Percentiles rank a stretch among this genome's conserved stretches.
Conservation (phyloP, 2,888 invertebrate genomes). For the Ischnus inquisitorius region DNA sequence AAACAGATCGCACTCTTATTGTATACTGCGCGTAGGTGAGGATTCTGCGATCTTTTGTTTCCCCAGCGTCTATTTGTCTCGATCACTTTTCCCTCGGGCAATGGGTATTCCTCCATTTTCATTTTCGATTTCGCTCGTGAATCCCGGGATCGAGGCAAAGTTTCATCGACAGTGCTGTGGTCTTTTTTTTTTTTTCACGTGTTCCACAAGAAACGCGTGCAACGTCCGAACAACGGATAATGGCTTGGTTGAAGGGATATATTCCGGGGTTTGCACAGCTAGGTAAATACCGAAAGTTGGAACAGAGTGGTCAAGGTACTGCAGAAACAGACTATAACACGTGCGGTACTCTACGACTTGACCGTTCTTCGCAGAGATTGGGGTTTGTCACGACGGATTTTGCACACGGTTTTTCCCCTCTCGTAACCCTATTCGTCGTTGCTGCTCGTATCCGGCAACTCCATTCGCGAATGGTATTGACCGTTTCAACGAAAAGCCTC, state of each 20-base stretch:
- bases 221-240: slow-evolving; percentile 35
- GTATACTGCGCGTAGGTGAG: no score
- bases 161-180: background rate
- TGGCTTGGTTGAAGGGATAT: slow-evolving; percentile 6
- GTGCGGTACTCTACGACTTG: background rate
- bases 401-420: background rate
- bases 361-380: background rate
- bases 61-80: background rate
- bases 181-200: slow-evolving; percentile 1
- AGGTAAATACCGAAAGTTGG: slow-evolving; percentile 21
- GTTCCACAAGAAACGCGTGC: slow-evolving; percentile 16
- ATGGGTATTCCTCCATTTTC: background rate
- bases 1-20: no score
- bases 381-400: background rate
- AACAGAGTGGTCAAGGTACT: background rate
- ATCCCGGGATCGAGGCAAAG: background rate
- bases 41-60: no score
- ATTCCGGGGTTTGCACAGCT: slow-evolving; percentile 27
- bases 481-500: background rate
- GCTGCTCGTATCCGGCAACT: background rate
- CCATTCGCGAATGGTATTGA: background rate
- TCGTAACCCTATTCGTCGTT: slow-evolving; percentile 10
- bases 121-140: background rate
- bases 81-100: background rate
- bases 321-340: background rate